These are phyloP conservation scores for Cantharis flavilabris DNA, from an alignment of 2,888 invertebrate species.

Conservation along the genomic window DNA sequence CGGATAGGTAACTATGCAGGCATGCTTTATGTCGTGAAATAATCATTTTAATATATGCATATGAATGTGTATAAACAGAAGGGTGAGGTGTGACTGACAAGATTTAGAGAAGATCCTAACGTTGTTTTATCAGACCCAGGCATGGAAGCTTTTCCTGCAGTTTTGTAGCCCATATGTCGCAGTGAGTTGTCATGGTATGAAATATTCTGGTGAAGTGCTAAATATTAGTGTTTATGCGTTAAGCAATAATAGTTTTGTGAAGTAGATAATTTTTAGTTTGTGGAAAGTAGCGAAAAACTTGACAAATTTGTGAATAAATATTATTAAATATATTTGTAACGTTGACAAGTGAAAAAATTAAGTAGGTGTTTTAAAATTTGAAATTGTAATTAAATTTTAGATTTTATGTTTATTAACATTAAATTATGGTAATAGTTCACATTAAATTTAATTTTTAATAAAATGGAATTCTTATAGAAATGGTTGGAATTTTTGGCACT, in stretches of 20 bases:
- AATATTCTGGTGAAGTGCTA: not conserved
- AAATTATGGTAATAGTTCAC: not conserved
- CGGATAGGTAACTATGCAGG: conserved; percentile 39
- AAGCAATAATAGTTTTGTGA: not conserved
- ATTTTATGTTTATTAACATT: too few relatives aligned
- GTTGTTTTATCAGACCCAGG: not conserved
- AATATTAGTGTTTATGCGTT: not conserved
- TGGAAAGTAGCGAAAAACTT: not conserved
- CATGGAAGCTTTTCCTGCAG: not conserved
- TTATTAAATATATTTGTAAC: too few relatives aligned
- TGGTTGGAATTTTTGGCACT: not conserved
- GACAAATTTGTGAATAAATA: too few relatives aligned
- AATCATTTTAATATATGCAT: conserved; percentile 40
- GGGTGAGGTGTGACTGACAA: conserved; percentile 57
- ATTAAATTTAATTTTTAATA: not conserved
- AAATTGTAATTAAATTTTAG: too few relatives aligned
- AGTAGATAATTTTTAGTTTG: not conserved
- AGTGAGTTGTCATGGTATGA: not conserved
- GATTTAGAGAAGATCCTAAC: conserved; percentile 45
- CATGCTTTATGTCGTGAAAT: conserved; percentile 34
- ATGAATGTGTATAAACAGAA: conserved; percentile 48
- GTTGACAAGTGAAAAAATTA: too few relatives aligned
- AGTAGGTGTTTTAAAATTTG: too few relatives aligned
- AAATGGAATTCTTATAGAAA: not conserved
- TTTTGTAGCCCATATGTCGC: not conserved